Conservation (phyloP, 2,797 vertebrate genomes). For the Coranthus polyacanthus region DNA sequence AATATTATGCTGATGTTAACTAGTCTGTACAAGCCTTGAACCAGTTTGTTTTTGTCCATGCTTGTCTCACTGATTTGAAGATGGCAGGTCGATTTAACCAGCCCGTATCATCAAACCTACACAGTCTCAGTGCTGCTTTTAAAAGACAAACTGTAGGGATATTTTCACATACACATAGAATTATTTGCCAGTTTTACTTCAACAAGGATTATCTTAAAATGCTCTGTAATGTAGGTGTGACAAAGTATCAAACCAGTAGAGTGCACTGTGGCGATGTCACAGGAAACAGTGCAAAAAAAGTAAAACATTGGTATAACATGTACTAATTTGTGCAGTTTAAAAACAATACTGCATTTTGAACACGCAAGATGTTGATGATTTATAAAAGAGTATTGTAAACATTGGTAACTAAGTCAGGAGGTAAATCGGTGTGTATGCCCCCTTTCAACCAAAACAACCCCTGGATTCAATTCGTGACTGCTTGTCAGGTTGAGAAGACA, state of each 20-base stretch:
- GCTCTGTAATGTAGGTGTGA: not conserved
- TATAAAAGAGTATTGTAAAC: constrained; percentile 1
- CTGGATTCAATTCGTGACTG: constrained; percentile 1
- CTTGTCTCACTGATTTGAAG: too few species aligned
- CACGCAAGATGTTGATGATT: not conserved
- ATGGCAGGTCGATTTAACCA: too few species aligned
- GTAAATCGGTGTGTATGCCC: not conserved
- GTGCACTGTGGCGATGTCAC: constrained; percentile 34
- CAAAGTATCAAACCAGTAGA: constrained; percentile 32
- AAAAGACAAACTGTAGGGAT: too few species aligned
- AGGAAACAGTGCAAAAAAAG: not conserved
- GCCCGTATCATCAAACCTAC: too few species aligned
- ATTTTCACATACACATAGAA: too few species aligned
- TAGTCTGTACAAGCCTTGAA: too few species aligned
- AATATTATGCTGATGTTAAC: constrained; percentile 4
- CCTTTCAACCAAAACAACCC: constrained; percentile 13
- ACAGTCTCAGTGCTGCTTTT: too few species aligned
- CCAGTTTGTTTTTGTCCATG: too few species aligned
- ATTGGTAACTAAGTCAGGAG: constrained; percentile 1
- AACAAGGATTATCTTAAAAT: not conserved
- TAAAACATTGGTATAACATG: too few species aligned
- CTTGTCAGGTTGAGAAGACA: constrained; percentile 11
- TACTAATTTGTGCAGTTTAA: constrained; percentile 13
- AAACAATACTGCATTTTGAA: not conserved
- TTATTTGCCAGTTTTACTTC: too few species aligned